These are phyloP conservation scores for Pelvicachromis taeniatus DNA, from an alignment of 2,113 vertebrate genomes.

Conservation along the genomic window DNA sequence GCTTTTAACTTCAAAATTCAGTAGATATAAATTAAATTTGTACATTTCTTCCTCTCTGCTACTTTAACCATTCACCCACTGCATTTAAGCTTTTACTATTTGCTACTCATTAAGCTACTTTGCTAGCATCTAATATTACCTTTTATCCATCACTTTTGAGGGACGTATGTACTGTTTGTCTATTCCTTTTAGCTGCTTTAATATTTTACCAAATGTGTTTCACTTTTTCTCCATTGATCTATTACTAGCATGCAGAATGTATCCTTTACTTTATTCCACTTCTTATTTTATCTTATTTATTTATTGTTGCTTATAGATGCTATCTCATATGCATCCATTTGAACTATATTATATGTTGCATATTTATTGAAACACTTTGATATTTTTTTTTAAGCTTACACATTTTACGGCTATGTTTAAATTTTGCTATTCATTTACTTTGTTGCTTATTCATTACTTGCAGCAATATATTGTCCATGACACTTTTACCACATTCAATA, in stretches of 20 bases:
- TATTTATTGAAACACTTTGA: neutral
- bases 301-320: neutral
- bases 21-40: neutral
- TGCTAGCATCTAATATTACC: neutral
- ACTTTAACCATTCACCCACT: neutral
- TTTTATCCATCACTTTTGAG: neutral
- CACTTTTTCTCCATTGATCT: neutral
- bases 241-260: neutral
- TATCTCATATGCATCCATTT: neutral
- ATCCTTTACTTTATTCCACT: neutral
- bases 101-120: neutral
- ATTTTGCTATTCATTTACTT: neutral
- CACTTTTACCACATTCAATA: neutral
- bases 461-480: neutral
- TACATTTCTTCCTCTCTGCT: neutral
- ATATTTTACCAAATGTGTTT: neutral
- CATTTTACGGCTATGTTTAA: neutral
- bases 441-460: neutral
- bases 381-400: neutral
- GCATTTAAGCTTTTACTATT: neutral
- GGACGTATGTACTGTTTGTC: neutral
- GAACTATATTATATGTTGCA: neutral
- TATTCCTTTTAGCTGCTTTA: neutral
- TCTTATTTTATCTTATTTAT: neutral
- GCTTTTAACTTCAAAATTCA: neutral